Conservation (phyloP, 2,888 invertebrate genomes). For the Beris chalybata region DNA sequence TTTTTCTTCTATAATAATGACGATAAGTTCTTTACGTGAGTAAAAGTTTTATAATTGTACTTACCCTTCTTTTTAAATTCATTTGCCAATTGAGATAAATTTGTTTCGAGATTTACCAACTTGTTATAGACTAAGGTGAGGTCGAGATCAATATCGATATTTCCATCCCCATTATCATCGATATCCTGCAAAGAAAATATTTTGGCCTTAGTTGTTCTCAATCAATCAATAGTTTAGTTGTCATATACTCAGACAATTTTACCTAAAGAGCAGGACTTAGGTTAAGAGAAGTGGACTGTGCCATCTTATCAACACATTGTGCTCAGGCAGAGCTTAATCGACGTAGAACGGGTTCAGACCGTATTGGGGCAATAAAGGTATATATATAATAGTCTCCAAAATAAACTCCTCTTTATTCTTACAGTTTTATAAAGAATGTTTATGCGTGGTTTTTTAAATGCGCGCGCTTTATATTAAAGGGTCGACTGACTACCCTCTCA, state of each 20-base stretch:
- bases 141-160: constrained; percentile 26
- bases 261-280: neutral
- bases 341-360: too few relatives aligned
- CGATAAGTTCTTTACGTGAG: neutral
- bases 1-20: neutral
- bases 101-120: constrained; percentile 30
- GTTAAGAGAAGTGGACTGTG: too few relatives aligned
- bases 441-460: too few relatives aligned
- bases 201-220: neutral
- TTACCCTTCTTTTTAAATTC: constrained; percentile 30
- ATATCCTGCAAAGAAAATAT: constrained; percentile 43
- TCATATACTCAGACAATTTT: neutral
- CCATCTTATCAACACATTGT: too few relatives aligned
- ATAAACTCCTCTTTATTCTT: too few relatives aligned
- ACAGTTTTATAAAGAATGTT: too few relatives aligned
- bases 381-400: too few relatives aligned
- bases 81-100: constrained; percentile 26
- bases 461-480: too few relatives aligned
- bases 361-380: too few relatives aligned
- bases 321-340: too few relatives aligned
- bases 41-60: neutral
- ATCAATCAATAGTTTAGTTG: neutral
- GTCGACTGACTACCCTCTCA: too few relatives aligned
- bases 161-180: constrained; percentile 42
- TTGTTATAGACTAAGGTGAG: constrained; percentile 28